Conservation (phyloP, 2,888 invertebrate genomes). For the Leptopilina myrica region DNA sequence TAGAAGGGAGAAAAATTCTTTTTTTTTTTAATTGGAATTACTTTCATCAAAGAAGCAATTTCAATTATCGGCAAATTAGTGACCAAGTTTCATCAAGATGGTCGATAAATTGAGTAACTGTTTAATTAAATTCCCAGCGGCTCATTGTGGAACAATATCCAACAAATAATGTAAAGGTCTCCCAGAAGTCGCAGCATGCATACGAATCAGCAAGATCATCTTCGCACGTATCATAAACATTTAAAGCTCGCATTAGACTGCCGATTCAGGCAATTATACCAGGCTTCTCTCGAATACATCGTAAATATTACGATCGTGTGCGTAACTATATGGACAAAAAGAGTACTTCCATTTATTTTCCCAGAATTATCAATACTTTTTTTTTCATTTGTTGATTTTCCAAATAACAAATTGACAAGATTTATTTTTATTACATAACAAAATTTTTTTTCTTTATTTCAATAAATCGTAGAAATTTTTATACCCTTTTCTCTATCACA, state of each 20-base stretch:
- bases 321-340: conserved; percentile 3
- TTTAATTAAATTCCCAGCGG: conserved; percentile 23
- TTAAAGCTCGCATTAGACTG: conserved; percentile 62
- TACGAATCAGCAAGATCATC: conserved; percentile 39
- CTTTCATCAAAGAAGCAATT: not conserved
- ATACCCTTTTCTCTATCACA: too few relatives aligned
- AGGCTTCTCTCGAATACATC: conserved; percentile 50
- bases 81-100: not conserved
- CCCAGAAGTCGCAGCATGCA: conserved; percentile 26
- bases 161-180: conserved; percentile 19
- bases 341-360: not conserved
- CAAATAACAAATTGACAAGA: too few relatives aligned
- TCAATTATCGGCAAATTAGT: conserved; percentile 15
- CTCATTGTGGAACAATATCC: conserved; percentile 25
- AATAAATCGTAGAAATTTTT: too few relatives aligned
- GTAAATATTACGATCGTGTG: conserved; percentile 53
- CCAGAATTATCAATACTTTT: conserved; percentile 33
- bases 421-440: too few relatives aligned
- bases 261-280: conserved; percentile 59
- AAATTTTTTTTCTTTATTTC: too few relatives aligned
- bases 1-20: not conserved
- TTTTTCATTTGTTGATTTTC: conserved; percentile 15
- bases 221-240: conserved; percentile 65
- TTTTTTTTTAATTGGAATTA: not conserved
- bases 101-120: conserved; percentile 28